Conservation (phyloP, 2,797 vertebrate species). For the Taeniopygia guttata region DNA sequence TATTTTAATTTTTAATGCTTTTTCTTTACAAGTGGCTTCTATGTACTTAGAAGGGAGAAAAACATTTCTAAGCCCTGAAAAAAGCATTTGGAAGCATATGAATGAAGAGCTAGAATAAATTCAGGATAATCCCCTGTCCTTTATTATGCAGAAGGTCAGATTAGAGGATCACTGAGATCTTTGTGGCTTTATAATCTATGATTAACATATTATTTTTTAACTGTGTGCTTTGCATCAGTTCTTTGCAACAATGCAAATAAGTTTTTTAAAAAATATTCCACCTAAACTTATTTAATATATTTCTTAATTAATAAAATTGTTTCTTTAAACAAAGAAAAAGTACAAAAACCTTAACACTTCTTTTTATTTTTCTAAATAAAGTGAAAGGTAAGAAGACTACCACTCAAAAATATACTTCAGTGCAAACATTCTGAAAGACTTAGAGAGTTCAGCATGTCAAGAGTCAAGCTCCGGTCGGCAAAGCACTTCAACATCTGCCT, state of each 20-base stretch:
- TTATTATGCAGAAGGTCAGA: not conserved
- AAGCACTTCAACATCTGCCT: not conserved
- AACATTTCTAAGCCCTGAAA: not conserved
- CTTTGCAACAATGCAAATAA: not conserved
- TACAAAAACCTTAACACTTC: not conserved
- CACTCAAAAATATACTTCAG: not conserved
- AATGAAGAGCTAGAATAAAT: not conserved
- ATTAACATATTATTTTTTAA: slow-evolving; percentile 35
- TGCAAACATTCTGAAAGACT: not conserved
- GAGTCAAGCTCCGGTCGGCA: not conserved
- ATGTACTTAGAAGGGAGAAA: not conserved
- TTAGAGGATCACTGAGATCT: slow-evolving; percentile 11
- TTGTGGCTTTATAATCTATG: slow-evolving; percentile 4
- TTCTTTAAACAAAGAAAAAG: not conserved
- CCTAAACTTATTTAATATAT: not conserved
- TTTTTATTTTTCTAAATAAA: not conserved
- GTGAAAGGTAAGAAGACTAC: not conserved
- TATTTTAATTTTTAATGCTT: not conserved
- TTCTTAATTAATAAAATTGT: not conserved
- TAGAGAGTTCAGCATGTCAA: not conserved
- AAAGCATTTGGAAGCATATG: not conserved
- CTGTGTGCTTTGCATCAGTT: not conserved
- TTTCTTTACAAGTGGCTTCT: not conserved
- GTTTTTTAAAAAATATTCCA: not conserved
- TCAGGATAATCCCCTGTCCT: slow-evolving; percentile 5